phyloP scores from a whole-genome alignment of 2,797 vertebrate genomes.

The Lerista edwardsae region DNA sequence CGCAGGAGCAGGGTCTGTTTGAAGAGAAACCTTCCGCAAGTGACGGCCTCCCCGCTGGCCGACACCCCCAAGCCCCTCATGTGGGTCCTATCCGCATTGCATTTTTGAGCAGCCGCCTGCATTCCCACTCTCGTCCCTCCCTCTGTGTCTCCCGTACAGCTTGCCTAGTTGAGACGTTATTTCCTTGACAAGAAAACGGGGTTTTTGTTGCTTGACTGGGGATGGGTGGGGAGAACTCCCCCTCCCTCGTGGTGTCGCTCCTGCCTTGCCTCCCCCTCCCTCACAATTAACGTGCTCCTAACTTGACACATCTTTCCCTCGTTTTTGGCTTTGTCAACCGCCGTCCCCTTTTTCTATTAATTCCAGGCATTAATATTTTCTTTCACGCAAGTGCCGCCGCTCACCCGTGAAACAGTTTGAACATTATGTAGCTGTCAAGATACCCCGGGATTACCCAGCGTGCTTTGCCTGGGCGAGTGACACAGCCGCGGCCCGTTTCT shows the following conservation, averaged over 20 bases:
- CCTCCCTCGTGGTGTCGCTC: constrained; percentile 58
- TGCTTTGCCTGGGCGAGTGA: constrained; percentile 88
- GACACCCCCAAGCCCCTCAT: neutral
- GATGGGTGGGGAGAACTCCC: neutral
- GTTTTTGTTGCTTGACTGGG: constrained; percentile 30
- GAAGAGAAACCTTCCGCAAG: constrained; percentile 7
- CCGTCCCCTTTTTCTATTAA: constrained; percentile 79
- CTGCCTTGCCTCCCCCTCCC: constrained; percentile 69
- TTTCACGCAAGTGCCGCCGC: constrained; percentile 84
- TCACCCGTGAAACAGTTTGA: constrained; percentile 87
- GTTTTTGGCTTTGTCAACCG: constrained; percentile 83
- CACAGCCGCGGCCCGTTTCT: constrained; percentile 84
- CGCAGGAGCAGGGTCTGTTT: neutral
- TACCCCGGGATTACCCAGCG: constrained; percentile 95
- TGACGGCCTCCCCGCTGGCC: constrained; percentile 42
- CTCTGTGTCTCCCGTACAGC: constrained; percentile 23
- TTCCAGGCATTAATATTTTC: constrained; percentile 91
- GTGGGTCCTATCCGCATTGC: constrained; percentile 16
- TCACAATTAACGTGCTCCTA: constrained; percentile 87
- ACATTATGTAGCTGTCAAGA: constrained; percentile 98
- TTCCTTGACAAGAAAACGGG: constrained; percentile 83
- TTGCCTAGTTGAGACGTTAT: constrained; percentile 87
- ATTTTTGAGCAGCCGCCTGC: neutral
- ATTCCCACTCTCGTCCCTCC: constrained; percentile 5
- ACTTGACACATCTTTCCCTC: constrained; percentile 83